These are phyloP conservation scores for Hippocampus zosterae DNA, from an alignment of 2,113 vertebrate species.

Conservation along the genomic window DNA sequence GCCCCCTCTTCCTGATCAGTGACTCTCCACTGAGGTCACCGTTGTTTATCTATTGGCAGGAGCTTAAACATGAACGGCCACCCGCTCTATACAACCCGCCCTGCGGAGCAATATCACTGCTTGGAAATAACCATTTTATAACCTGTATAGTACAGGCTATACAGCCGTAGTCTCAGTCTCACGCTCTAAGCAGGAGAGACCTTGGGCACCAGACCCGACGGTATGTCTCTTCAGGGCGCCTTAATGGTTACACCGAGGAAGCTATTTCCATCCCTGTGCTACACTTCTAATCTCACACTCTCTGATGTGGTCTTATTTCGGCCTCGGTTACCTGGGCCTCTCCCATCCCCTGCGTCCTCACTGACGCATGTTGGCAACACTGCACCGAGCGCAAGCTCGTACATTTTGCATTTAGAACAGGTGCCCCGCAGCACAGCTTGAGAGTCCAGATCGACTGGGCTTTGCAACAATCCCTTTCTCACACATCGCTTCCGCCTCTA, in stretches of 20 bases:
- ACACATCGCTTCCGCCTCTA: conserved; percentile 24
- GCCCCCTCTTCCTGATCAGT: conserved; percentile 58
- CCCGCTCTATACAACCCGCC: conserved; percentile 59
- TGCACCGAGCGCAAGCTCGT: conserved; percentile 26
- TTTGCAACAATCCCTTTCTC: conserved; percentile 46
- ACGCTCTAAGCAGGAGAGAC: conserved; percentile 29
- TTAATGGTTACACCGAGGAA: conserved; percentile 48
- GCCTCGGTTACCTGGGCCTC: conserved; percentile 14
- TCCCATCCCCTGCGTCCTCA: conserved; percentile 6
- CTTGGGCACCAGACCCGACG: conserved; percentile 49
- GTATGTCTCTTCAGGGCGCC: conserved; percentile 51
- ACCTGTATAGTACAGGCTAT: conserved; percentile 9
- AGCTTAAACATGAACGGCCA: conserved; percentile 35
- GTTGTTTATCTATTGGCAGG: conserved; percentile 67
- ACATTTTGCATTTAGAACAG: conserved; percentile 55
- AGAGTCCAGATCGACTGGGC: conserved; percentile 33
- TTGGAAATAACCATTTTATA: conserved; percentile 45
- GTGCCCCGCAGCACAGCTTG: conserved; percentile 45
- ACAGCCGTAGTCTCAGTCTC: conserved; percentile 38
- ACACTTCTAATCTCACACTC: conserved; percentile 40
- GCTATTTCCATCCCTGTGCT: conserved; percentile 33
- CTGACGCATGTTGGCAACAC: conserved; percentile 22
- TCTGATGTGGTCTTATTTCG: conserved; percentile 40
- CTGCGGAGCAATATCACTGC: conserved; percentile 37
- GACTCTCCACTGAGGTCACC: conserved; percentile 48